These are phyloP conservation scores for Saguinus imperator DNA, from an alignment of 2,113 vertebrate genomes.

Conservation along the genomic window DNA sequence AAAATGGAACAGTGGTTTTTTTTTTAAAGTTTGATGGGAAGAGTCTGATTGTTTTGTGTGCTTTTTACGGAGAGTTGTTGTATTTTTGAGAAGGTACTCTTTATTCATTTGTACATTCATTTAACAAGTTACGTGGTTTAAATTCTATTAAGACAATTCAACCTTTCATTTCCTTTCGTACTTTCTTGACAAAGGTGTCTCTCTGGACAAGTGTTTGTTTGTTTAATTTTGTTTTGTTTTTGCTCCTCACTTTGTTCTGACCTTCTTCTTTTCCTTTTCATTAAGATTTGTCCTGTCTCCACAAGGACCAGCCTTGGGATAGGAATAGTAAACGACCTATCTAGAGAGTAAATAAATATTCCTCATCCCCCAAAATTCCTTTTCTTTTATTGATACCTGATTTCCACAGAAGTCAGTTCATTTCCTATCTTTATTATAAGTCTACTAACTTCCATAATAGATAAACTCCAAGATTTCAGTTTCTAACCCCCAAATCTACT, in stretches of 20 bases:
- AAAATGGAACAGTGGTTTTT: background rate
- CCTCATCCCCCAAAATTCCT: background rate
- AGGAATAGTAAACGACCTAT: background rate
- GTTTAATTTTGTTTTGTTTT: background rate
- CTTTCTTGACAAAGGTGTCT: background rate
- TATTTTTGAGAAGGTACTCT: background rate
- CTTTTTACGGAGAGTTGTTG: background rate
- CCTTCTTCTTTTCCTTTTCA: background rate
- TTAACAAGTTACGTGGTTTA: background rate
- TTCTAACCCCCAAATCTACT: background rate
- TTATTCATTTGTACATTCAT: background rate
- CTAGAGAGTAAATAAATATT: background rate
- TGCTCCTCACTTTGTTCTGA: background rate
- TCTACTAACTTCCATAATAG: background rate
- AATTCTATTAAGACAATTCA: background rate
- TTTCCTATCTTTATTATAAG: background rate
- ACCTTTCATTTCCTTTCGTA: background rate
- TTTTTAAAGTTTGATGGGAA: background rate
- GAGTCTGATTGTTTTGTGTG: background rate
- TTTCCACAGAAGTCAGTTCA: background rate
- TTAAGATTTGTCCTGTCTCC: background rate
- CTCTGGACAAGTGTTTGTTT: background rate
- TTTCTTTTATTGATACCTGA: background rate
- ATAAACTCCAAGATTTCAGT: background rate
- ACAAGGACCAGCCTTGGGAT: background rate